Percentiles rank a stretch among this genome's conserved stretches.
Conservation (phyloP, 2,113 vertebrate species). For the Urocolius indicus region DNA sequence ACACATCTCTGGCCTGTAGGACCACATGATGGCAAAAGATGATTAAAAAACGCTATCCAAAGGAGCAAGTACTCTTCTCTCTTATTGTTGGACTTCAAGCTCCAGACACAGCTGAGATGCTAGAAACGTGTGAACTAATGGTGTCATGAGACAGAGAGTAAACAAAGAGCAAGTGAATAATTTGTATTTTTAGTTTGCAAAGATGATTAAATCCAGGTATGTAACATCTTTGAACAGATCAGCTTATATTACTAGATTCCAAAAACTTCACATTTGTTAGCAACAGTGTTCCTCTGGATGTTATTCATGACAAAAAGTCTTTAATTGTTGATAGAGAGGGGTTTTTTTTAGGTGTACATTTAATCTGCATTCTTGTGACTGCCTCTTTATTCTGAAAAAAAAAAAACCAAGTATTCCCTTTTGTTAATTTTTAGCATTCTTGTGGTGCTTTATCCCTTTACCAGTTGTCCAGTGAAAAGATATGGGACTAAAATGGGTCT, state of each 20-base stretch:
- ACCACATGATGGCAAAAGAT: neutral
- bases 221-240: neutral
- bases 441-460: neutral
- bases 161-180: neutral
- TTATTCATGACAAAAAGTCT: neutral
- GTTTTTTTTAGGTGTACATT: neutral
- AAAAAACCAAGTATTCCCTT: neutral
- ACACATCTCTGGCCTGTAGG: neutral
- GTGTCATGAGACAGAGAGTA: neutral
- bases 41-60: neutral
- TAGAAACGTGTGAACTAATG: neutral
- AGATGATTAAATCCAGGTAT: neutral
- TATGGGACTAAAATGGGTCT: neutral
- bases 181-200: neutral
- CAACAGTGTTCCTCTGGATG: neutral
- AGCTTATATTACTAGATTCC: neutral
- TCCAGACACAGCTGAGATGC: neutral
- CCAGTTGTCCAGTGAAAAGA: neutral
- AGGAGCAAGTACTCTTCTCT: neutral
- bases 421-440: neutral
- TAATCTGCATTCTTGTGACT: neutral
- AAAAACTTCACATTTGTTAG: neutral
- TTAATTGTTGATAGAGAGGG: neutral
- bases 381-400: neutral
- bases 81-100: neutral